These are phyloP conservation scores for Dermatophagoides farinae DNA, from an alignment of 1,140 invertebrate species.

Conservation along the genomic window DNA sequence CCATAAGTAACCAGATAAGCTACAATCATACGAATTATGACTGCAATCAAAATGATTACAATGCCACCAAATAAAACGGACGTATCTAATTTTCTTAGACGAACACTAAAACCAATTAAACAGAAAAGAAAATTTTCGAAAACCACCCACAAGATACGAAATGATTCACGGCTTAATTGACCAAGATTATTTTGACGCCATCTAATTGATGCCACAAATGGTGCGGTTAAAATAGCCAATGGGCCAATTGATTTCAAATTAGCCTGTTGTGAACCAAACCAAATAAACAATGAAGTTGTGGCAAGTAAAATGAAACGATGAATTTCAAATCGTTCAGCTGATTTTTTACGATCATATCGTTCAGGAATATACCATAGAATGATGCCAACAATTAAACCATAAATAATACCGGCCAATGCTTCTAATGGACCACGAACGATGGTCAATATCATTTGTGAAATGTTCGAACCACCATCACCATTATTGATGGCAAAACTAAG, in stretches of 20 bases:
- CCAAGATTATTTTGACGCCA: constrained; percentile 18
- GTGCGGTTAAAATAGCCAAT: constrained; percentile 54
- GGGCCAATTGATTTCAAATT: constrained; percentile 34
- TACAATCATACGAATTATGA: constrained; percentile 34
- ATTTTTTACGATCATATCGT: background rate
- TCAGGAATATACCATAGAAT: constrained; percentile 19
- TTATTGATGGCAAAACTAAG: constrained; percentile 30
- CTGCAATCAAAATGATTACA: constrained; percentile 28
- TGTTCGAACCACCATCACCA: background rate
- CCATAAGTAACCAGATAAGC: constrained; percentile 37
- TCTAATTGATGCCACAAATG: constrained; percentile 45
- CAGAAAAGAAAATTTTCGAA: constrained; percentile 79
- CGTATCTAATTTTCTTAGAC: constrained; percentile 23
- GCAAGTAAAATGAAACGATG: background rate
- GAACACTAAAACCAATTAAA: constrained; percentile 63
- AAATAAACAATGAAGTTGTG: background rate
- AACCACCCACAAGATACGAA: constrained; percentile 83
- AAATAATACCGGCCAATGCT: constrained; percentile 21
- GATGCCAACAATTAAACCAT: constrained; percentile 21
- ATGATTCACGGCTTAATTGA: constrained; percentile 45
- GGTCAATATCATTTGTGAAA: constrained; percentile 22
- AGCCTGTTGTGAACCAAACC: background rate
- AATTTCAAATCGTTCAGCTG: background rate
- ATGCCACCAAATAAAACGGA: constrained; percentile 22
- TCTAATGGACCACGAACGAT: constrained; percentile 26